Evolutionary conservation across 1,140 invertebrate species (phyloP).

Genomic region (Triops longicaudatus): DNA sequence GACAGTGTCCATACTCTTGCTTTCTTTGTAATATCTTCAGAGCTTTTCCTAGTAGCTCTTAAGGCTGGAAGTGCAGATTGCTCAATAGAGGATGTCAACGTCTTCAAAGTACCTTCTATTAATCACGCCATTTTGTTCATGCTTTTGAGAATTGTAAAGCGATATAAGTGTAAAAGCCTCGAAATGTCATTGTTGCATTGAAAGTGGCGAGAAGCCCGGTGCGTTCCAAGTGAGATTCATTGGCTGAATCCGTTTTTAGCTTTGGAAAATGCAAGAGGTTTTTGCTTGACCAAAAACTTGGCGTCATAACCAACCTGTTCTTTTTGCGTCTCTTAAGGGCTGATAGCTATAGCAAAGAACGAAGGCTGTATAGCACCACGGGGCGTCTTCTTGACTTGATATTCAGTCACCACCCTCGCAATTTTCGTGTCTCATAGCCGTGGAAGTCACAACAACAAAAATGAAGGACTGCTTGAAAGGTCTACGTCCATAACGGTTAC

Average conservation of each 20-base stretch:
- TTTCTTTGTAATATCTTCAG: too few relatives aligned
- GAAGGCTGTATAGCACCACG: not conserved
- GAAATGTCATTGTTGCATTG: not conserved
- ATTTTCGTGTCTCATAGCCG: not conserved
- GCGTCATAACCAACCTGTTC: not conserved
- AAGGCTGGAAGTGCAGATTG: too few relatives aligned
- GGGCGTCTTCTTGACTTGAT: not conserved
- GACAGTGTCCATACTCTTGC: too few relatives aligned
- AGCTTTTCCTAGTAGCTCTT: too few relatives aligned
- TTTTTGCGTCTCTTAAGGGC: not conserved
- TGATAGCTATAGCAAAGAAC: not conserved
- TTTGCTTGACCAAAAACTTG: not conserved
- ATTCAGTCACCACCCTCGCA: conserved; percentile 11
- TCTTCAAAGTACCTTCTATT: too few relatives aligned
- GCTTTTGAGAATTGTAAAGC: not conserved
- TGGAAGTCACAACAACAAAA: too few relatives aligned
- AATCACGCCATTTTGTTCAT: too few relatives aligned
- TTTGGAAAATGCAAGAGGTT: not conserved
- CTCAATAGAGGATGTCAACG: too few relatives aligned
- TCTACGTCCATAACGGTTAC: too few relatives aligned
- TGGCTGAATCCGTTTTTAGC: not conserved
- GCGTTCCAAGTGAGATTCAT: not conserved
- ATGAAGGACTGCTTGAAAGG: too few relatives aligned
- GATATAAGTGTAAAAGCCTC: not conserved
- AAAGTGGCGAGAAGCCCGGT: not conserved